These are phyloP conservation scores for Ardeotis arabs DNA, from an alignment of 2,113 vertebrate genomes.

Conservation along the genomic window DNA sequence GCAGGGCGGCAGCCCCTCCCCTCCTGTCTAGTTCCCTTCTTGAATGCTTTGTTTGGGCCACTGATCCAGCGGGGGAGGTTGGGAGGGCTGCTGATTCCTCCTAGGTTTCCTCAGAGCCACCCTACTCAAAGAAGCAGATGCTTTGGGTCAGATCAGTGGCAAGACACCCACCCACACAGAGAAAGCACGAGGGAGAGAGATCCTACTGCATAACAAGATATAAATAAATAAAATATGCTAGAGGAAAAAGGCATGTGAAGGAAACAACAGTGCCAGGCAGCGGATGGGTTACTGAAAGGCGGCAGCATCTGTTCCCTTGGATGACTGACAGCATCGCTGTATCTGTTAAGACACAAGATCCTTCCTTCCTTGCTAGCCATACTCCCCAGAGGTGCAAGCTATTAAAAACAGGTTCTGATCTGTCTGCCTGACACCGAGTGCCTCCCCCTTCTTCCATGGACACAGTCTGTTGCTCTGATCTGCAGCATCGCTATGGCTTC, in stretches of 20 bases:
- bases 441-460: background rate
- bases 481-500: background rate
- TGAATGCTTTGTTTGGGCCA: background rate
- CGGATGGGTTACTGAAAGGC: background rate
- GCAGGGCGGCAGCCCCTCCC: background rate
- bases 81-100: background rate
- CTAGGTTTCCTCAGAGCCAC: background rate
- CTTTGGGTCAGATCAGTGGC: background rate
- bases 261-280: conserved; percentile 35
- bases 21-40: background rate
- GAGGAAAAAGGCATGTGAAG: conserved; percentile 21
- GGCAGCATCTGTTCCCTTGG: conserved; percentile 13
- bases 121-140: conserved; percentile 34
- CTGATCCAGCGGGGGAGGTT: background rate
- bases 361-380: background rate
- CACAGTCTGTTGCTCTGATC: background rate
- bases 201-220: background rate
- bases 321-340: conserved; percentile 7
- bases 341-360: background rate
- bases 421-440: background rate
- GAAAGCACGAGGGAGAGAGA: background rate
- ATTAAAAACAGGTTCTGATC: conserved; percentile 21
- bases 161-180: conserved; percentile 15
- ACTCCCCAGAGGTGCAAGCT: background rate
- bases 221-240: conserved; percentile 52